Percentiles rank a stretch among this genome's conserved stretches.
These are phyloP conservation scores for Diadema setosum DNA, from an alignment of 35 echinoderm and acorn worm genomes.

Conservation along the genomic window DNA sequence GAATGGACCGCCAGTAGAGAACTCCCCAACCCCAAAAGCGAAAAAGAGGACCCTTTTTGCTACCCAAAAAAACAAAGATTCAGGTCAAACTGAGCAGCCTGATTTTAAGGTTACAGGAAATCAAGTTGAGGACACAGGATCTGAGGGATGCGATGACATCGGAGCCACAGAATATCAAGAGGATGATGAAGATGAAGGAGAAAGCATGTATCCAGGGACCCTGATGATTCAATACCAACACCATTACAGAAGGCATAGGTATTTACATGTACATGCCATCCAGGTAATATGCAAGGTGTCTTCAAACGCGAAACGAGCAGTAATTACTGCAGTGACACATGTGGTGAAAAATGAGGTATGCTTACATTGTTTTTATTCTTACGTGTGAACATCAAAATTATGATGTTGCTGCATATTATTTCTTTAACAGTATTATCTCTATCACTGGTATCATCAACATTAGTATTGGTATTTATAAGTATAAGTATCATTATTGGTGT, in stretches of 20 bases:
- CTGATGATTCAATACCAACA: not conserved
- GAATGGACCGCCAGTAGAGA: not conserved
- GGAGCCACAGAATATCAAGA: not conserved
- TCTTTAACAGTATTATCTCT: too few relatives aligned
- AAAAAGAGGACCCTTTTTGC: not conserved
- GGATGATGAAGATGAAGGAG: not conserved
- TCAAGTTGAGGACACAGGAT: not conserved
- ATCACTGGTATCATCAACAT: too few relatives aligned
- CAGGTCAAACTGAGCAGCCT: too few relatives aligned
- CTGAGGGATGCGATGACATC: not conserved
- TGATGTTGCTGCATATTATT: too few relatives aligned
- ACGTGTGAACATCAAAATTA: too few relatives aligned
- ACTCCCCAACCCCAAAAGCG: not conserved
- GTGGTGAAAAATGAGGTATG: not conserved
- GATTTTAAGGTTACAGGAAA: too few relatives aligned
- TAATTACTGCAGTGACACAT: not conserved
- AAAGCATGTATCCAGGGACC: not conserved
- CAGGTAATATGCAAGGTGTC: not conserved
- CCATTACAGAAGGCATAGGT: not conserved
- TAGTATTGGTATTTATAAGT: too few relatives aligned
- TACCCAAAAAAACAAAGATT: not conserved
- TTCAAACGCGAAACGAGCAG: not conserved
- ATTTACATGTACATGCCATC: not conserved
- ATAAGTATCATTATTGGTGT: too few relatives aligned
- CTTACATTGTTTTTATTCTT: not conserved